Conservation (phyloP, 1,140 invertebrate genomes). For the Drosophila mojavensis region DNA sequence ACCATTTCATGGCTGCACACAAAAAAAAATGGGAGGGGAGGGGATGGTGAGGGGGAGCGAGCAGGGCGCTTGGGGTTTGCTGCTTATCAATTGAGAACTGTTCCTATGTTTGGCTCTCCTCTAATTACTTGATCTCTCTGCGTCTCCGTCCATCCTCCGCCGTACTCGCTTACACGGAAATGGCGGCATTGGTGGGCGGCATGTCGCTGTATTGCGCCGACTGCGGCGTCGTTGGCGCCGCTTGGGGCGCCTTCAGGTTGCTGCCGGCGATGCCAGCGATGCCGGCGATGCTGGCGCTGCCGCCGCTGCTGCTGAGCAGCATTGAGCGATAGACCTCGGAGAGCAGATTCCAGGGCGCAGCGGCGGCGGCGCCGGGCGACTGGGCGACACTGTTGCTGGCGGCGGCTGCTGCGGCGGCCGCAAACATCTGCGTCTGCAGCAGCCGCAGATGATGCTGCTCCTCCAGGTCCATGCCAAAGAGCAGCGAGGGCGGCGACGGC, state of each 20-base stretch:
- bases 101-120: neutral
- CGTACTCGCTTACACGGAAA: conserved; percentile 61
- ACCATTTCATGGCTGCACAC: conserved; percentile 34
- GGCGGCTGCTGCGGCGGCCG: conserved; percentile 74
- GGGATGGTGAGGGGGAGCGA: too few species aligned
- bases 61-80: neutral
- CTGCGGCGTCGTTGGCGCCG: conserved; percentile 43
- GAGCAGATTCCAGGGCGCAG: conserved; percentile 74
- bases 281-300: neutral
- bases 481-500: conserved; percentile 22
- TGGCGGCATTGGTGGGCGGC: conserved; percentile 68
- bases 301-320: conserved; percentile 62
- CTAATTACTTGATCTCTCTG: neutral
- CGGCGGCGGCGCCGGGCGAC: conserved; percentile 20
- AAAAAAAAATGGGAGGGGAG: neutral
- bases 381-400: conserved; percentile 18
- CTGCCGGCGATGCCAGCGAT: conserved; percentile 34
- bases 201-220: conserved; percentile 60
- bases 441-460: conserved; percentile 69
- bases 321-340: conserved; percentile 81
- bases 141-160: neutral
- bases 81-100: too few species aligned
- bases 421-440: conserved; percentile 80
- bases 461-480: conserved; percentile 51
- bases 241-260: conserved; percentile 17